Evolutionary conservation across 2,888 invertebrate species (phyloP).

Genomic region (Aleiodes leptofemur): DNA sequence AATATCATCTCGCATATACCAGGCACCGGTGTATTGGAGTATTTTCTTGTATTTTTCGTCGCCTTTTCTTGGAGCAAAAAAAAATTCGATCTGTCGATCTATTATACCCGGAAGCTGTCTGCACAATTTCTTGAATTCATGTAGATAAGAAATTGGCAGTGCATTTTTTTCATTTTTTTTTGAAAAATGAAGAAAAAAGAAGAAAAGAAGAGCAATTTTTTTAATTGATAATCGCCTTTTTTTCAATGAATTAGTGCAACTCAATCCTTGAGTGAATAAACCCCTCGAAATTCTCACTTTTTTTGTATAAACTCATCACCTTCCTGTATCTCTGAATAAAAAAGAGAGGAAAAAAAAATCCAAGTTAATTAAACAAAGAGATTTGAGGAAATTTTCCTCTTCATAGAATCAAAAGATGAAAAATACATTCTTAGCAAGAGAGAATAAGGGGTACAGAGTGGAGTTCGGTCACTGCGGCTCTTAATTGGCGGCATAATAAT

Average conservation of each 20-base stretch:
- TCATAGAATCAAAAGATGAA: background rate
- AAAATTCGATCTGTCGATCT: constrained; percentile 39
- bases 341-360: too few species aligned
- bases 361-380: background rate
- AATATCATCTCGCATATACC: constrained; percentile 8
- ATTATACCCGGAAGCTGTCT: constrained; percentile 30
- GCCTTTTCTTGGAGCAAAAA: background rate
- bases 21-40: background rate
- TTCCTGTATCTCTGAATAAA: too few species aligned
- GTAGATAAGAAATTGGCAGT: constrained; percentile 28
- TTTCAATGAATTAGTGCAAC: too few species aligned
- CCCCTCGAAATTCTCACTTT: too few species aligned
- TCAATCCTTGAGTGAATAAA: too few species aligned
- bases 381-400: constrained; percentile 14
- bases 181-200: too few species aligned
- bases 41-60: constrained; percentile 34
- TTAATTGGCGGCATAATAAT: constrained; percentile 46
- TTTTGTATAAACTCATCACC: too few species aligned
- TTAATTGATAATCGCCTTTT: too few species aligned
- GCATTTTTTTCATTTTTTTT: constrained; percentile 10
- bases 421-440: constrained; percentile 18
- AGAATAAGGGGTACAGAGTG: constrained; percentile 5
- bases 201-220: too few species aligned
- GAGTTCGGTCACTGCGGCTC: constrained; percentile 35
- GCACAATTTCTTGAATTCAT: constrained; percentile 25